Percentiles rank a stretch among this genome's conserved stretches.
Evolutionary conservation across 2,797 vertebrate species (phyloP).

Genomic region (Pygocentrus nattereri): DNA sequence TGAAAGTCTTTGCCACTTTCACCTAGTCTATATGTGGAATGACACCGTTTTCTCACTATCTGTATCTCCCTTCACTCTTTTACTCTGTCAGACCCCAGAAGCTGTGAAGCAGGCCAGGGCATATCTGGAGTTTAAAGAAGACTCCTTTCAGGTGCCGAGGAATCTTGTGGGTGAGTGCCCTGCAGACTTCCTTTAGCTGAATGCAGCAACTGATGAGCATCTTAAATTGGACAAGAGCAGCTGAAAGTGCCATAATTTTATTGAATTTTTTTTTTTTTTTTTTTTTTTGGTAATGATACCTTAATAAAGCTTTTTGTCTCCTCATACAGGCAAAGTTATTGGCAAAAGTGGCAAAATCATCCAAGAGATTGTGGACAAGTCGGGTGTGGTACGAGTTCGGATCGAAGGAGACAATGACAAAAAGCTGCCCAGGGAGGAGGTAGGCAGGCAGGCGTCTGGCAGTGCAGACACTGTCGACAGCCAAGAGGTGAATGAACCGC

Average conservation of each 20-base stretch:
- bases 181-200: background rate
- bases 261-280: no score
- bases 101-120: slow-evolving; percentile 91
- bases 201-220: background rate
- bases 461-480: slow-evolving; percentile 74
- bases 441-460: slow-evolving; percentile 76
- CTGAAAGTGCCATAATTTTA: background rate
- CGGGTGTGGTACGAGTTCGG: slow-evolving; percentile 91
- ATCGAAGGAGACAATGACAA: slow-evolving; percentile 95
- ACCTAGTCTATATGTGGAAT: background rate
- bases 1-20: no score
- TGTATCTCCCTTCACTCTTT: background rate
- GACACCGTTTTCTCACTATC: background rate
- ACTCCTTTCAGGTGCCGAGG: slow-evolving; percentile 91
- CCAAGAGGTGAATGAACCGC: slow-evolving; percentile 81
- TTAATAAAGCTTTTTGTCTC: background rate
- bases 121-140: slow-evolving; percentile 92
- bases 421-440: slow-evolving; percentile 91
- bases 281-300: background rate
- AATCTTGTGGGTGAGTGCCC: slow-evolving; percentile 88
- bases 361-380: slow-evolving; percentile 95
- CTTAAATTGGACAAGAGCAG: background rate
- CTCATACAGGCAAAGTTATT: slow-evolving; percentile 87
- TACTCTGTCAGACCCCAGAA: slow-evolving; percentile 82
- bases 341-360: slow-evolving; percentile 94